A percentile compares a stretch with the other conserved stretches of the same genome.
Evolutionary conservation across 2,113 vertebrate species (phyloP).

Genomic region (Vulpes lagopus): DNA sequence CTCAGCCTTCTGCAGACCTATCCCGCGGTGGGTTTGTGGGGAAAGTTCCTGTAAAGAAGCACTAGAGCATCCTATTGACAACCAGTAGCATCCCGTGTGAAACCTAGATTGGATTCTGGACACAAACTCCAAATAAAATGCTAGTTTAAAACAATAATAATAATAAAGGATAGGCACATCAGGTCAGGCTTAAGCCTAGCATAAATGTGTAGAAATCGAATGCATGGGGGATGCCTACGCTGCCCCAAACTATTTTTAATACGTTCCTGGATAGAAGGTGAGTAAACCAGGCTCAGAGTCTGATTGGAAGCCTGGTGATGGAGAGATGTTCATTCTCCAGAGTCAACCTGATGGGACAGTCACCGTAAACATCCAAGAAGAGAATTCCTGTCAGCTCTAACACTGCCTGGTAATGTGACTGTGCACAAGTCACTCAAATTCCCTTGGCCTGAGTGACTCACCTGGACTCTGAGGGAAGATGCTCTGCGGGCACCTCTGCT

Average conservation of each 20-base stretch:
- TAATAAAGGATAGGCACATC: background rate
- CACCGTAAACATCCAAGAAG: background rate
- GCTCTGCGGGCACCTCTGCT: background rate
- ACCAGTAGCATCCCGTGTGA: background rate
- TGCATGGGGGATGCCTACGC: background rate
- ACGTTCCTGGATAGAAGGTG: background rate
- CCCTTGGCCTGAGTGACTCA: background rate
- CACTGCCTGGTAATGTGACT: background rate
- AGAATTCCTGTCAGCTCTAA: background rate
- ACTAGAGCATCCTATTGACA: background rate
- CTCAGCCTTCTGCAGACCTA: background rate
- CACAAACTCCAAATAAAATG: constrained; percentile 28
- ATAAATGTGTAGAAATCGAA: background rate
- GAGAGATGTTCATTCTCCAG: background rate
- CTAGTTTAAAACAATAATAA: background rate
- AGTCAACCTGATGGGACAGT: background rate
- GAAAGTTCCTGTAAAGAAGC: background rate
- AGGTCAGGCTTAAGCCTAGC: background rate
- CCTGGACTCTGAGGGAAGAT: background rate
- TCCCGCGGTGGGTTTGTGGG: background rate
- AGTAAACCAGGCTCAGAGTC: background rate
- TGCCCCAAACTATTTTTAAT: background rate
- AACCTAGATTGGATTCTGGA: background rate
- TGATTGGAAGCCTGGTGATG: background rate
- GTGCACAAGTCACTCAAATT: background rate